Evolutionary conservation across 1,140 invertebrate genomes (phyloP).

Genomic region (Andrena cerasifolii): DNA sequence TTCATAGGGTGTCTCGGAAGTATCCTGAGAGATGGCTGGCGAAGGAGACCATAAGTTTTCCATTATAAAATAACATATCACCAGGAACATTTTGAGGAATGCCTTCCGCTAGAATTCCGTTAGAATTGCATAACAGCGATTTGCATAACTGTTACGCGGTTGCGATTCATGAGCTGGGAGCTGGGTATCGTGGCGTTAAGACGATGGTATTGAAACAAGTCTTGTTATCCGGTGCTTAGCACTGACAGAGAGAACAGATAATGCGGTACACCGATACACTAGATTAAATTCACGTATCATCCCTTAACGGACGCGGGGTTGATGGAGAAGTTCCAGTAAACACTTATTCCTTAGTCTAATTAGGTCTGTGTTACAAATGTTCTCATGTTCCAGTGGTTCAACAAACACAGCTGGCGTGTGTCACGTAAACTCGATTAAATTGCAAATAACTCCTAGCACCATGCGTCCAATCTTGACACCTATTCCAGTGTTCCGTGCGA

Average conservation of each 20-base stretch:
- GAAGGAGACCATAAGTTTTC: background rate
- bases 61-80: background rate
- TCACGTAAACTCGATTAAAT: too few relatives aligned
- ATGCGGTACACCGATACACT: too few relatives aligned
- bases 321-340: too few relatives aligned
- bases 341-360: too few relatives aligned
- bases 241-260: too few relatives aligned
- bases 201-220: background rate
- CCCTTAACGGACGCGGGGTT: too few relatives aligned
- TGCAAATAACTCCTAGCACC: too few relatives aligned
- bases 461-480: too few relatives aligned
- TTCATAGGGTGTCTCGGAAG: background rate
- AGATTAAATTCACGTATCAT: too few relatives aligned
- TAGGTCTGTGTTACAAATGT: background rate
- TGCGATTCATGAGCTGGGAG: background rate
- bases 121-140: slow-evolving; percentile 1
- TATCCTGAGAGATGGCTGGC: background rate
- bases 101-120: background rate
- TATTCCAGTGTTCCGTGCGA: too few relatives aligned
- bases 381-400: too few relatives aligned
- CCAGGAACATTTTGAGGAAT: background rate
- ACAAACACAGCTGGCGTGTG: too few relatives aligned
- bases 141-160: background rate
- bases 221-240: background rate
- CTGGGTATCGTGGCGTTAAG: background rate